phyloP scores from a whole-genome alignment of 2,888 invertebrate genomes.

The Fabriciana adippe region DNA sequence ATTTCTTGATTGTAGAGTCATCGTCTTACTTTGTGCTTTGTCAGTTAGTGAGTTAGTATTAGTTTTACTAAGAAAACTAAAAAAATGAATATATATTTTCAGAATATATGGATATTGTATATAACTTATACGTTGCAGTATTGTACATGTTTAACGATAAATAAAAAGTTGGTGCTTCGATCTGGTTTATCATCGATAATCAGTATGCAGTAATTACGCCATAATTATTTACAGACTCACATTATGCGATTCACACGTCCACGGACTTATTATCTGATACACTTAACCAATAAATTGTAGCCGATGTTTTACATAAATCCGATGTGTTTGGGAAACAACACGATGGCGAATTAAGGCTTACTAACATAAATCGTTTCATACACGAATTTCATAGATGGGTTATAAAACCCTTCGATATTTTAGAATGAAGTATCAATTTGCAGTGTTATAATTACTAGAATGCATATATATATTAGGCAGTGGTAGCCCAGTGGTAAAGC shows the following conservation, averaged over 20 bases:
- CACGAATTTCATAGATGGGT: background rate
- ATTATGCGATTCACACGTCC: constrained; percentile 27
- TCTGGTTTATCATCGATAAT: constrained; percentile 12
- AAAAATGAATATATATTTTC: background rate
- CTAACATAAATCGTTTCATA: constrained; percentile 2
- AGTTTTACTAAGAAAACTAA: too few relatives aligned
- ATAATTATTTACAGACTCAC: constrained; percentile 2
- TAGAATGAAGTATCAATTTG: too few relatives aligned
- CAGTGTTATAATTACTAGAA: too few relatives aligned
- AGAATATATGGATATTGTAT: background rate
- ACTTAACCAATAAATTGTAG: constrained; percentile 31
- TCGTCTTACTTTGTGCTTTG: too few relatives aligned
- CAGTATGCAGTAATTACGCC: constrained; percentile 15
- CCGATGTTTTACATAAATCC: constrained; percentile 25
- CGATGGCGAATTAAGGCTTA: background rate
- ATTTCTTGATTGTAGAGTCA: too few relatives aligned
- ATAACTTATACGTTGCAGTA: background rate
- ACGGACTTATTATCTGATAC: constrained; percentile 27
- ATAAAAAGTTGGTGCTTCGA: constrained; percentile 14
- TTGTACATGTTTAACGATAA: background rate
- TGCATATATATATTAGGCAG: too few relatives aligned
- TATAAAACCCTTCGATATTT: background rate
- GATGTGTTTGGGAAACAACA: constrained; percentile 13
- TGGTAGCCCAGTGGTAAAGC: too few relatives aligned
- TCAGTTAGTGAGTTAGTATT: too few relatives aligned